phyloP scores from a whole-genome alignment of 2,113 vertebrate genomes.

The Pseudonaja textilis region DNA sequence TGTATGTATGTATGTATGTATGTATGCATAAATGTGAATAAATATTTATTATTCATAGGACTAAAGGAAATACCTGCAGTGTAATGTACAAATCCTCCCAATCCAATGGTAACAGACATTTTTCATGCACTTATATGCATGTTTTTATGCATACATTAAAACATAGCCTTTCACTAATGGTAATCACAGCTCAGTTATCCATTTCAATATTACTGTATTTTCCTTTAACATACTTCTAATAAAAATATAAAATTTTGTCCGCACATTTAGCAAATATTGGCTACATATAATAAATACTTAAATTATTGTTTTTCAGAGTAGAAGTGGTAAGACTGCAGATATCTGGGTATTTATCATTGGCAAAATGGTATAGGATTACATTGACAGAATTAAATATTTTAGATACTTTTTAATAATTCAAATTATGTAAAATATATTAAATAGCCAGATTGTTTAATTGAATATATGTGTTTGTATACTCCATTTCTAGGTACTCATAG shows the following conservation, averaged over 20 bases:
- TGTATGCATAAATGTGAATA: neutral
- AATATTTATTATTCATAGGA: neutral
- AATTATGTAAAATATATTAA: neutral
- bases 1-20: neutral
- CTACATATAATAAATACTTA: neutral
- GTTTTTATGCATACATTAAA: neutral
- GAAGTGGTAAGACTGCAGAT: neutral
- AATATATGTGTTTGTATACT: neutral
- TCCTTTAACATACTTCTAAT: neutral
- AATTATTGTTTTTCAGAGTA: neutral
- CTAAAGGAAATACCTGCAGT: neutral
- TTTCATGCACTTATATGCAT: neutral
- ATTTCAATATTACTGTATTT: neutral
- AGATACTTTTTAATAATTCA: neutral
- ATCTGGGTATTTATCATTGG: neutral
- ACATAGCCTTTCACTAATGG: no score
- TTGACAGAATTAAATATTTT: neutral
- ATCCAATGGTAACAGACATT: neutral
- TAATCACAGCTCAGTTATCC: neutral
- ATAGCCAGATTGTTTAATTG: slow-evolving; percentile 4
- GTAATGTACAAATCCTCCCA: neutral
- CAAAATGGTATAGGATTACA: neutral
- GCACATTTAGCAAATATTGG: neutral
- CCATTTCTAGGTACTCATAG: slow-evolving; percentile 67
- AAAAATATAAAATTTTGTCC: neutral